A percentile compares a stretch with the other conserved stretches of the same genome.
These are phyloP conservation scores for Acridotheres tristis DNA, from an alignment of 2,797 vertebrate genomes.

Conservation along the genomic window DNA sequence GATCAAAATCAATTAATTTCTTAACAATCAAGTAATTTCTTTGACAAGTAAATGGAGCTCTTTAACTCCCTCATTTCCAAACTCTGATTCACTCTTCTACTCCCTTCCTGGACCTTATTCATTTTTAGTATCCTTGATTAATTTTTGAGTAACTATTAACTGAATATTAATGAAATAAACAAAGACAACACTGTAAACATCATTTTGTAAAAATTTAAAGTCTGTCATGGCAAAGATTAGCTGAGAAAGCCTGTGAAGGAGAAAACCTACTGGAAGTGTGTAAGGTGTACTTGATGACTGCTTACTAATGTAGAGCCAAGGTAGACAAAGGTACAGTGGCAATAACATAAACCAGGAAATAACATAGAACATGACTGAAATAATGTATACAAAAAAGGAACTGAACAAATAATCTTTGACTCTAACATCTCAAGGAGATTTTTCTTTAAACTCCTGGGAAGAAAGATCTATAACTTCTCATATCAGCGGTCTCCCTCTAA, in stretches of 20 bases:
- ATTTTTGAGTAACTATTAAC: not conserved
- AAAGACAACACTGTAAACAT: not conserved
- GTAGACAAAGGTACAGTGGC: not conserved
- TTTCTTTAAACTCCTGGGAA: conserved; percentile 20
- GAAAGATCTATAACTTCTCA: not conserved
- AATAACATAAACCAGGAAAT: not conserved
- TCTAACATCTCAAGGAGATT: not conserved
- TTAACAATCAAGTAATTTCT: not conserved
- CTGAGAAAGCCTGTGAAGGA: not conserved
- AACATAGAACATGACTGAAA: not conserved
- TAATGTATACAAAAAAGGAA: not conserved
- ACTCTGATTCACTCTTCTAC: not conserved
- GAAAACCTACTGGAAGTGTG: not conserved
- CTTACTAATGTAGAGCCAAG: not conserved
- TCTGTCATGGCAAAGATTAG: not conserved
- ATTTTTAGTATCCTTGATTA: not conserved
- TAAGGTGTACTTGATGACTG: not conserved
- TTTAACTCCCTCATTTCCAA: not conserved
- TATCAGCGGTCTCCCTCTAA: conserved; percentile 10
- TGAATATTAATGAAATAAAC: not conserved
- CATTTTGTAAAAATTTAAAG: not conserved
- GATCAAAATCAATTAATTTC: conserved; percentile 29
- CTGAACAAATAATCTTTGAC: not conserved
- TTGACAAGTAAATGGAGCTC: conserved; percentile 10
- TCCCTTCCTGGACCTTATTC: not conserved